phyloP scores from a whole-genome alignment of 2,888 invertebrate species.

The Scaptomyza reducta region DNA sequence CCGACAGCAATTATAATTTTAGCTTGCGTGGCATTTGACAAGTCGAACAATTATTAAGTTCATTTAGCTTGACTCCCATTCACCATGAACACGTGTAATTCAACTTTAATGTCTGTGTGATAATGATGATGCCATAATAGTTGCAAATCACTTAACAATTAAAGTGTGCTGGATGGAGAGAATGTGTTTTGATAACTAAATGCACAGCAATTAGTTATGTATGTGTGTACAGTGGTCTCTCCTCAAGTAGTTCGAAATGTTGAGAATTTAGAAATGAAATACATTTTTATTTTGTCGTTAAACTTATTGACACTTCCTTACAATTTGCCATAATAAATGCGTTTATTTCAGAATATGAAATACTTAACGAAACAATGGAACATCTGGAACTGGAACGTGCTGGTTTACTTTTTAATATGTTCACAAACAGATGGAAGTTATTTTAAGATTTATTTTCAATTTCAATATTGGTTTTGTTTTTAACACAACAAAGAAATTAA shows the following conservation, averaged over 20 bases:
- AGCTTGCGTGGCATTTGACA: slow-evolving; percentile 23
- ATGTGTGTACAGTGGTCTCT: neutral
- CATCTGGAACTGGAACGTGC: no score
- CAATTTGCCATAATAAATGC: no score
- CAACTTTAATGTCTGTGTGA: neutral
- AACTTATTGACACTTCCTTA: no score
- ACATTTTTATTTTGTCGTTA: no score
- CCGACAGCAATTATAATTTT: neutral
- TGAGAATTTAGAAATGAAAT: neutral
- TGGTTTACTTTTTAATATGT: neutral
- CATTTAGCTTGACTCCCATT: slow-evolving; percentile 27
- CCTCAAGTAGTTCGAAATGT: neutral
- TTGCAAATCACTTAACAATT: slow-evolving; percentile 51
- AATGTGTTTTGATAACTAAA: slow-evolving; percentile 24
- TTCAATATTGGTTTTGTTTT: no score
- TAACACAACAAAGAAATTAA: no score
- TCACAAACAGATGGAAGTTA: no score
- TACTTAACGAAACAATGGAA: no score
- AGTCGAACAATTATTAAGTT: slow-evolving; percentile 41
- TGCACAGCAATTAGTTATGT: slow-evolving; percentile 3
- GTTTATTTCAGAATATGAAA: no score
- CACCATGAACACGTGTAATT: slow-evolving; percentile 6
- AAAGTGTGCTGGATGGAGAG: slow-evolving; percentile 11
- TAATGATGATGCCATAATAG: slow-evolving; percentile 52
- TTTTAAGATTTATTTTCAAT: no score